Evolutionary conservation across 2,888 invertebrate genomes (phyloP), one percentile per base, ranked within the genome.

Genomic region (Dermolepida albohirtum): DNA sequence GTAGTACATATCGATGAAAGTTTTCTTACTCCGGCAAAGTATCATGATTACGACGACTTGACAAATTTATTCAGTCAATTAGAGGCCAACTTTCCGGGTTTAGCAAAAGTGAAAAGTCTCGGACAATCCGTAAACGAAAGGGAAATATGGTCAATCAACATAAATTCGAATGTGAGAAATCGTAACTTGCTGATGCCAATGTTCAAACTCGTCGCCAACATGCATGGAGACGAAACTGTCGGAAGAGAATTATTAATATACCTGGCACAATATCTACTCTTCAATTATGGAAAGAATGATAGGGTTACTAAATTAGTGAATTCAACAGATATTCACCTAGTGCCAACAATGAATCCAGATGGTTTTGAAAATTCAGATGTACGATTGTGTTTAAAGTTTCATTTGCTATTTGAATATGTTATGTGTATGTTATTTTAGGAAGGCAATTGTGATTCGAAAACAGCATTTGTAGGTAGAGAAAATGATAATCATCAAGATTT

Each of bases 341-440:
- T 99, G 95, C 98, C 98, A 0, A 93, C 96, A 0, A 90, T 99
- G 89, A 99, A 99, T 85, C 99, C 99, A 40, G 94, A 99, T 87
- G 99, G 99, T 12, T 98, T 91, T 86, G 95, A 94, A 80, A 87
- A 86, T 66, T 93, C 97, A 62, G 79, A 87, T 88, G 94, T 94
- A 84, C 52, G 12, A 8, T 14, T 43, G 14, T 17, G 17, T 57
- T n/a, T 16, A 16, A 5, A 47, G n/a, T 17, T 10, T 7, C 40
- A 16, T 41, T 55, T 27, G n/a, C 43, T 2, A 7, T 57, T 14
- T 40, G 6, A 22, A 49, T 63, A 27, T 34, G 17, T 39, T 47
- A 2, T 39, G n/a, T 49, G 14, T 5, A 59, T 65, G 39, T 34
- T 57, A 72, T 86, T 86, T 10, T 81, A 91, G 89, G 94, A 96